Conservation (phyloP, 2,888 invertebrate species). For the Lepidochitona cinerea region DNA sequence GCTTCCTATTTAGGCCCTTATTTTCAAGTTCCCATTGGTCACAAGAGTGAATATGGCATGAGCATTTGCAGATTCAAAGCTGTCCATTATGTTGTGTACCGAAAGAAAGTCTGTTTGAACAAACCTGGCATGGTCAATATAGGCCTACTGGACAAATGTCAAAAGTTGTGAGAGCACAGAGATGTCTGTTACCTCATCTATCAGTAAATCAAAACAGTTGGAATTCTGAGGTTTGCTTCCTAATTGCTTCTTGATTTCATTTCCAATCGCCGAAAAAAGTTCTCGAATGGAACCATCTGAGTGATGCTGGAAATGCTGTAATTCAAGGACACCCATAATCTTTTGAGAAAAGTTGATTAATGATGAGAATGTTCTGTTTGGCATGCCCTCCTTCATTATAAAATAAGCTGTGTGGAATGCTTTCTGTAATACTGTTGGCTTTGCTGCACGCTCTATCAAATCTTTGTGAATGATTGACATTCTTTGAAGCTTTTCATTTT, state of each 20-base stretch:
- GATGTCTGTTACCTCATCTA: background rate
- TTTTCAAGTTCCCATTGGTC: background rate
- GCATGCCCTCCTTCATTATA: background rate
- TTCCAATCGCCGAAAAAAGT: background rate
- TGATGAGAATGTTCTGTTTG: background rate
- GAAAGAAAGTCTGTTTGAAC: background rate
- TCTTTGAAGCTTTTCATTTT: background rate
- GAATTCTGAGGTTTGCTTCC: background rate
- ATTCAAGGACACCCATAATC: background rate
- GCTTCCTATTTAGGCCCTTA: background rate
- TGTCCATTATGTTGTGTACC: background rate
- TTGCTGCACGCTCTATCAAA: background rate
- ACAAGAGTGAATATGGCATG: background rate
- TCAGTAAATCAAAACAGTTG: background rate
- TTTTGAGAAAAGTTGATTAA: background rate
- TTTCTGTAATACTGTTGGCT: background rate
- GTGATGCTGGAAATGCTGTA: background rate
- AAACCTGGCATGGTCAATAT: background rate
- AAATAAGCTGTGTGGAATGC: conserved; percentile 3
- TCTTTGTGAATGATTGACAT: background rate
- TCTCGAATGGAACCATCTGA: background rate
- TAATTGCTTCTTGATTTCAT: background rate
- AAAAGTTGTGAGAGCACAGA: background rate
- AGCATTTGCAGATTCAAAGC: background rate
- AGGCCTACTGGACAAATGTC: background rate